Evolutionary conservation across 2,888 invertebrate genomes (phyloP), one percentile per base, ranked within the genome.

Genomic region (Venustoraphidia nigricollis): DNA sequence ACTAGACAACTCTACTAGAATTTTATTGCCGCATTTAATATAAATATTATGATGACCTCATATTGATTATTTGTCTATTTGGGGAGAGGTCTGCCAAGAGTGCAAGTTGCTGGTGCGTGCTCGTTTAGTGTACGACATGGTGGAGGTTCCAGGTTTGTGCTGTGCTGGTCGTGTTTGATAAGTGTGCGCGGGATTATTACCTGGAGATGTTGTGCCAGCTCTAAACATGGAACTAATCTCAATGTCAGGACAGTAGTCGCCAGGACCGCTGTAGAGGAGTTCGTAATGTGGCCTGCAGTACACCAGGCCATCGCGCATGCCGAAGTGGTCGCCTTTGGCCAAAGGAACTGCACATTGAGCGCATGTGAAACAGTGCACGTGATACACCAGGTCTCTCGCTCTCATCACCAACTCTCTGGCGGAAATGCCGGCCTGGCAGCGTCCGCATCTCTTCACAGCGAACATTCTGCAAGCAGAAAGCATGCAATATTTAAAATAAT

Each of bases 361-460:
- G 65, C 93, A 93, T 36, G 86, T 83, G 73, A 94, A 94, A 68
- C 93, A 94, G 55, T 83, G 78, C 49, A 92, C 75, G 65, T 94
- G 93, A 68, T 86, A 94, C 51, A 92, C 87, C 59, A 83, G 73
- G 56, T 91, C 90, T 41, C 85, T 70, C 0, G 91, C 92, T 51
- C 90, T 70, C 92, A 93, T 93, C 60, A 93, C 91, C 62, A 93
- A 71, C 69, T 93, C 92, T 59, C 85, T 83, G 39, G 89, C 82
- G 9, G 85, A 81, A 60, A 94, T 89, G 8, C 86, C 86, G 45
- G 82, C 78, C 34, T 83, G 83, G 61, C 93, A 94, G 43, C 91
- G 78, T 9, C 85, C 83, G 66, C 92, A 92, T 51, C 89, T 77
- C 58, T 87, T 81, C 54, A 86, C 83, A 55, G 86, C 87, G 66